These are phyloP conservation scores for Bradysia coprophila DNA, from an alignment of 1,140 invertebrate species.

Conservation along the genomic window DNA sequence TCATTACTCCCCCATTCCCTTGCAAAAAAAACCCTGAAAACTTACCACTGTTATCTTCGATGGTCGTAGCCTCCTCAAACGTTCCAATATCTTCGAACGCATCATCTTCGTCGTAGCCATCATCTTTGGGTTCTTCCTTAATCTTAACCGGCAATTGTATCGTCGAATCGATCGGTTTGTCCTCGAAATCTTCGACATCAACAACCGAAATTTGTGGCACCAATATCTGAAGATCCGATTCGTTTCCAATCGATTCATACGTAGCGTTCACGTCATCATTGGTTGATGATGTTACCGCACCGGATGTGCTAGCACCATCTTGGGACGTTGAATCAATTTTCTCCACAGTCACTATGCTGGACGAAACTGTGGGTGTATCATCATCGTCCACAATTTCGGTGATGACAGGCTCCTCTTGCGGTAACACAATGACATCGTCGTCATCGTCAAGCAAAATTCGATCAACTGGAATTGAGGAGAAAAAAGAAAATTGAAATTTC, in stretches of 20 bases:
- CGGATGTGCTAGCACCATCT: conserved; percentile 18
- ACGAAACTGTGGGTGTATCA: conserved; percentile 9
- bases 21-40: no score
- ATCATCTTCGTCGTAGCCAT: conserved; percentile 26
- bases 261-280: conserved; percentile 23
- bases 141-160: conserved; percentile 14
- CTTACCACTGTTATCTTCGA: background rate
- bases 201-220: conserved; percentile 23
- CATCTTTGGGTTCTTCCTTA: conserved; percentile 17
- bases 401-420: conserved; percentile 20
- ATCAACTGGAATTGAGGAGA: background rate
- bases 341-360: conserved; percentile 7
- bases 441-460: conserved; percentile 15
- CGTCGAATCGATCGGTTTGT: conserved; percentile 18
- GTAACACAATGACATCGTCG: conserved; percentile 23
- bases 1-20: no score
- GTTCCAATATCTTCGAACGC: conserved; percentile 31
- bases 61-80: conserved; percentile 11
- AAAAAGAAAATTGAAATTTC: background rate
- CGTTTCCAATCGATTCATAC: conserved; percentile 12
- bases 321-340: conserved; percentile 8
- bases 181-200: conserved; percentile 28
- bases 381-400: conserved; percentile 23
- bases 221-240: conserved; percentile 22
- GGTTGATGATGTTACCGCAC: conserved; percentile 10